Percentiles rank a stretch among this genome's conserved stretches.
Conservation (phyloP, 2,797 vertebrate genomes). For the Gallinago stenura region DNA sequence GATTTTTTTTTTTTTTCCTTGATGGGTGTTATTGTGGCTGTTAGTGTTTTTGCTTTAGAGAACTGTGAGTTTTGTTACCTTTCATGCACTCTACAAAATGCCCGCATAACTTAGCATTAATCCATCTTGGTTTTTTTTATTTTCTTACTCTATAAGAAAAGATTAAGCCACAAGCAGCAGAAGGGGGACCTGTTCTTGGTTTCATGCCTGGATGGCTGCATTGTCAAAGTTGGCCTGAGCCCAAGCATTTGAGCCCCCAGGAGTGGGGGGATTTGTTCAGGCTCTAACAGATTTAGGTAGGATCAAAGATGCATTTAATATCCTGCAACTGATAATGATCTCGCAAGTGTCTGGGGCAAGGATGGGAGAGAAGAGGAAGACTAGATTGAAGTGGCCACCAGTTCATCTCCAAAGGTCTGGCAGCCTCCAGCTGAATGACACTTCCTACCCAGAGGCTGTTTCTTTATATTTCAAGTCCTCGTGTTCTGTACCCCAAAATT, state of each 20-base stretch:
- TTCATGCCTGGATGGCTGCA: neutral
- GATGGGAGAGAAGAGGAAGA: neutral
- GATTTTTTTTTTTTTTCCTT: neutral
- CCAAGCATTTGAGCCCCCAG: neutral
- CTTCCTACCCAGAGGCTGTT: neutral
- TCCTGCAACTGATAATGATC: neutral
- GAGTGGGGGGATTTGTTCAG: neutral
- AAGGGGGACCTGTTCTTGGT: neutral
- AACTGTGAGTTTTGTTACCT: neutral
- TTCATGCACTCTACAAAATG: neutral
- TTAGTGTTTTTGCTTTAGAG: neutral
- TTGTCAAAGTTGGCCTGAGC: neutral
- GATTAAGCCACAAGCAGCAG: neutral
- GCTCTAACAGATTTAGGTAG: neutral
- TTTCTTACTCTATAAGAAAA: neutral
- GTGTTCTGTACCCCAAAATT: neutral
- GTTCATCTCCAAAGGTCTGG: neutral
- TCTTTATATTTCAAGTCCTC: neutral
- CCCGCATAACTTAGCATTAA: neutral
- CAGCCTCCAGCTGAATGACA: neutral
- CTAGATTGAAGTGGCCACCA: neutral
- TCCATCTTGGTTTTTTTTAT: neutral
- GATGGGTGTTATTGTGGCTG: neutral
- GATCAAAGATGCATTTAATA: neutral
- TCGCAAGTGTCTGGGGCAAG: neutral